Percentiles rank a stretch among this genome's conserved stretches.
Conservation (phyloP, 1,140 invertebrate genomes). For the Drosophila pandora region DNA sequence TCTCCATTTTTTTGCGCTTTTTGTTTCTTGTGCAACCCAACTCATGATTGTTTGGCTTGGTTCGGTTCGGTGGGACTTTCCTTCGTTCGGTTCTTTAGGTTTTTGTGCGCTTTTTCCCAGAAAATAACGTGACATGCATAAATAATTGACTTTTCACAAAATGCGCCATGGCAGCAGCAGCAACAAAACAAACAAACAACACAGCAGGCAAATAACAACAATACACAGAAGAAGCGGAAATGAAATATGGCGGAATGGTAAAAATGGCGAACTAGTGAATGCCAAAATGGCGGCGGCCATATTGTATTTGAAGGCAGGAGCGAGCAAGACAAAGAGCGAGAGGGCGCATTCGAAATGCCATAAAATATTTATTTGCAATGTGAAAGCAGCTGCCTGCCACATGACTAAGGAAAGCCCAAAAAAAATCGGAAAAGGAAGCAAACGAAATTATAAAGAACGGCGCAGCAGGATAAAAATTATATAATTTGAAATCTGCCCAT, state of each 20-base stretch:
- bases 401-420: conserved; percentile 24
- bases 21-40: conserved; percentile 33
- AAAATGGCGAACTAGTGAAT: conserved; percentile 57
- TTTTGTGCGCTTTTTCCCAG: conserved; percentile 47
- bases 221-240: conserved; percentile 43
- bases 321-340: not conserved
- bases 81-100: conserved; percentile 19
- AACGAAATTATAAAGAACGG: conserved; percentile 4
- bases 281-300: conserved; percentile 73
- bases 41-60: conserved; percentile 41
- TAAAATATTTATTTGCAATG: conserved; percentile 67
- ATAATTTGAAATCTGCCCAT: conserved; percentile 17
- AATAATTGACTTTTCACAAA: conserved; percentile 74
- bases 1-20: conserved; percentile 20
- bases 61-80: conserved; percentile 8
- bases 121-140: conserved; percentile 76
- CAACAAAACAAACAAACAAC: conserved; percentile 47
- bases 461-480: not conserved
- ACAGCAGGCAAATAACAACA: conserved; percentile 44
- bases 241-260: conserved; percentile 73
- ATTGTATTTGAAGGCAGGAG: conserved; percentile 39
- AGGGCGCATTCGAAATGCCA: conserved; percentile 33
- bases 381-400: conserved; percentile 18
- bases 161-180: conserved; percentile 50
- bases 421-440: conserved; percentile 9